Base-by-base conservation (phyloP, 1,140 invertebrate genomes). In the Oncopodura yosiiana region DNA sequence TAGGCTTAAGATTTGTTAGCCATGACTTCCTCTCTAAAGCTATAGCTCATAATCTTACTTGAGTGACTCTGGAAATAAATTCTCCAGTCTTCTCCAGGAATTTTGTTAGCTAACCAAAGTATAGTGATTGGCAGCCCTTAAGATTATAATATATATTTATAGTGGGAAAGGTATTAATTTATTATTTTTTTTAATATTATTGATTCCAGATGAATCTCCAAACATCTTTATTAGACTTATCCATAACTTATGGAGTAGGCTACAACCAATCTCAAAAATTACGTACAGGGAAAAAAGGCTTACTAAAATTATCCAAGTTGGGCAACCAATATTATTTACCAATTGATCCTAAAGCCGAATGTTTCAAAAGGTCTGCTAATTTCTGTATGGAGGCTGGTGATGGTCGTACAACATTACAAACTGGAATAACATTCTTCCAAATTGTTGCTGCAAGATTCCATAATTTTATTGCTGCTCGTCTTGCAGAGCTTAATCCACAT, bases 361-460 rank as follows among this genome's bases (percentile, higher is more conserved):
- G 59, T 34, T 61, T 61, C 44, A 61, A 56, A 23, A 45, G 53
- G 3, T 53, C 55, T 3, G 24, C 18, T 1, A 43, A 51, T 11
- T 61, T 61, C 27, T 65, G 63, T 39, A 46, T 72, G 42, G 55
- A 66, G 9, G 51, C 71, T 51, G 76, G 77, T 37, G 75, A 79
- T 64, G 66, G 67, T 30, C 60, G 77, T 36, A 73, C 76, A 11
- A 75, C 71, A 46, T 71, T 77, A 44, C 74, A 79, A 51, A 71
- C 75, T 19, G 67, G 69, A 38, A 67, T 77, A 6, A 68, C 67
- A 2, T 44, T 66, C 4, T 37, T 73, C 24, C 75, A 76, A 63
- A 75, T 71, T 3, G 44, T 78, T 8, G 75, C 71, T 60, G 63
- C 77, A 1, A 58, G 77, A 3, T 73, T 77, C 53, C 74, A 75